Evolutionary conservation across 2,797 vertebrate genomes (phyloP).

Genomic region (Sardinella longiceps): DNA sequence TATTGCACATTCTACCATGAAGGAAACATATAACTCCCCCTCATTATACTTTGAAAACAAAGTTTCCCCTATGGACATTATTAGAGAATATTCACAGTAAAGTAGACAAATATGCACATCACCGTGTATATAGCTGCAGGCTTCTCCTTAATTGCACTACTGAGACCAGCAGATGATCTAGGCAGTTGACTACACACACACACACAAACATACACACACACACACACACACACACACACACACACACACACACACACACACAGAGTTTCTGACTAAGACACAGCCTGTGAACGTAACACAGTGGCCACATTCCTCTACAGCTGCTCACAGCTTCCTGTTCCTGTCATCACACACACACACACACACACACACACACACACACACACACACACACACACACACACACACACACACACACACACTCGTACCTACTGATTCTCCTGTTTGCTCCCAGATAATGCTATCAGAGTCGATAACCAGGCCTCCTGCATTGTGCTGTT

Average conservation of each 20-base stretch:
- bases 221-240: background rate
- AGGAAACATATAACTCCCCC: too few relatives aligned
- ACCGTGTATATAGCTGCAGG: too few relatives aligned
- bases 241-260: background rate
- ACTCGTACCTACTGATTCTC: slow-evolving; percentile 46
- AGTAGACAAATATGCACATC: too few relatives aligned
- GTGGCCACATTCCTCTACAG: slow-evolving; percentile 16
- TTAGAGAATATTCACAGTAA: too few relatives aligned
- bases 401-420: background rate
- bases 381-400: background rate
- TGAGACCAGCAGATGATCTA: background rate
- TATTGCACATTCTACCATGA: too few relatives aligned
- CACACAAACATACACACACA: background rate
- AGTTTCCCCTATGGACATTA: too few relatives aligned
- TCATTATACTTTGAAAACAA: too few relatives aligned
- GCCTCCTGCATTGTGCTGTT: background rate
- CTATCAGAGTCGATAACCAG: slow-evolving; percentile 70
- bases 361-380: slow-evolving; percentile 6
- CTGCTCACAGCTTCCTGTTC: background rate
- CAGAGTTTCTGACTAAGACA: background rate
- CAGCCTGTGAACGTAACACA: background rate
- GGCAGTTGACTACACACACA: background rate
- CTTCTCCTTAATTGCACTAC: background rate
- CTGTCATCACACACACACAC: too few relatives aligned
- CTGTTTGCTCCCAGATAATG: slow-evolving; percentile 73